Percentiles rank a stretch among this genome's conserved stretches.
These are phyloP conservation scores for Bombus terrestris DNA, from an alignment of 1,140 invertebrate species.

Conservation along the genomic window DNA sequence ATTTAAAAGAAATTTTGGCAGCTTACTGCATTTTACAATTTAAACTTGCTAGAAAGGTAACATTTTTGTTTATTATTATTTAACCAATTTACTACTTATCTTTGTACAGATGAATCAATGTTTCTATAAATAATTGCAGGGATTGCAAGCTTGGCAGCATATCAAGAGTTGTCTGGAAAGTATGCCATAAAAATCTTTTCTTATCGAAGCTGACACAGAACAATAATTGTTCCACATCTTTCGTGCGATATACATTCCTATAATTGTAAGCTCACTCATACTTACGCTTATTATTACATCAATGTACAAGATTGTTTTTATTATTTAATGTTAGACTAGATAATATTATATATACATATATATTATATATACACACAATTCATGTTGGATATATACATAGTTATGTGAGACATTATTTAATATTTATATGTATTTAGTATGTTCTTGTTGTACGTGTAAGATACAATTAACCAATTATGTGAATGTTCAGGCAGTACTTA, in stretches of 20 bases:
- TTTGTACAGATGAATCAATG: not conserved
- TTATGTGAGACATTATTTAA: conserved; percentile 58
- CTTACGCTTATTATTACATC: conserved; percentile 64
- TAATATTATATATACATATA: conserved; percentile 44
- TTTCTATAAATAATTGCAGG: conserved; percentile 80
- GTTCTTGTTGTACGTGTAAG: conserved; percentile 41
- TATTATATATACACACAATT: conserved; percentile 36
- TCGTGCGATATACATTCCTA: conserved; percentile 68
- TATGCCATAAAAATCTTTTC: conserved; percentile 83
- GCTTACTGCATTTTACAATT: conserved; percentile 90
- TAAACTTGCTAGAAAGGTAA: conserved; percentile 91
- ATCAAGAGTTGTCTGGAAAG: conserved; percentile 89
- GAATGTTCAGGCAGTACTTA: conserved; percentile 48
- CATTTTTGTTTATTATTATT: conserved; percentile 27
- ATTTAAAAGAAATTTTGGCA: conserved; percentile 90
- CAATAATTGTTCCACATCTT: conserved; percentile 61
- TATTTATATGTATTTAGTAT: conserved; percentile 64
- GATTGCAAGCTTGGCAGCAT: conserved; percentile 89
- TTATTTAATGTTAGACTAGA: conserved; percentile 62
- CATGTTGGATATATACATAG: conserved; percentile 48
- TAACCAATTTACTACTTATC: conserved; percentile 2
- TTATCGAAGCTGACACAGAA: conserved; percentile 57
- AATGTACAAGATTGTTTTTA: conserved; percentile 70
- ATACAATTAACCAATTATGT: conserved; percentile 41
- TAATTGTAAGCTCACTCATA: conserved; percentile 65